Conservation (phyloP, 1,140 invertebrate genomes). For the Leptopilina boulardi region DNA sequence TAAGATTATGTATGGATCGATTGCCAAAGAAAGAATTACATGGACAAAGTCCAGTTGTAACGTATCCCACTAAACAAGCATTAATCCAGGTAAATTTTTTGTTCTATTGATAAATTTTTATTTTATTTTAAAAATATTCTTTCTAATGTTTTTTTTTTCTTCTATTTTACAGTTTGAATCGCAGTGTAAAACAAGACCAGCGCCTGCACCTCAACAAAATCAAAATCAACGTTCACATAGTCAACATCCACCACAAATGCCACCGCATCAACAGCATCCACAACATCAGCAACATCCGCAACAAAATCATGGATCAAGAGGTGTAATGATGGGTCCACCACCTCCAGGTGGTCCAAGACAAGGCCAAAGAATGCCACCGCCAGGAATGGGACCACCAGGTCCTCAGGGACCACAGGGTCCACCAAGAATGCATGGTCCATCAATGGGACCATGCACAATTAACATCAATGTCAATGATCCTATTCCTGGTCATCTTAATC, state of each 20-base stretch:
- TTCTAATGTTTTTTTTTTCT: neutral
- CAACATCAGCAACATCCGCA: slow-evolving; percentile 66
- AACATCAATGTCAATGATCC: slow-evolving; percentile 75
- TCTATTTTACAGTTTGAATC: slow-evolving; percentile 86
- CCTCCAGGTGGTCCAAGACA: slow-evolving; percentile 79
- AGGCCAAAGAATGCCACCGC: slow-evolving; percentile 64
- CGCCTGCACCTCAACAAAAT: slow-evolving; percentile 81
- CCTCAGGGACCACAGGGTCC: slow-evolving; percentile 78
- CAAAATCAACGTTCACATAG: slow-evolving; percentile 75
- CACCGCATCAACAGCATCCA: slow-evolving; percentile 76
- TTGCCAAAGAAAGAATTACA: slow-evolving; percentile 96
- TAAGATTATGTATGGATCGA: slow-evolving; percentile 93
- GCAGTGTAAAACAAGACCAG: slow-evolving; percentile 91
- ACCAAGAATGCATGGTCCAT: slow-evolving; percentile 80
- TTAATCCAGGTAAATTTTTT: slow-evolving; percentile 75
- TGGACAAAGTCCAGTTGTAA: slow-evolving; percentile 95
- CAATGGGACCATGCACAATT: slow-evolving; percentile 77
- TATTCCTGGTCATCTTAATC: slow-evolving; percentile 75
- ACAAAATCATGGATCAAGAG: slow-evolving; percentile 77
- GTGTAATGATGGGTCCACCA: slow-evolving; percentile 83
- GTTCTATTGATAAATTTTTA: neutral
- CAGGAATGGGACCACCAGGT: slow-evolving; percentile 69
- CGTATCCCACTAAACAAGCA: slow-evolving; percentile 95
- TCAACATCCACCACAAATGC: slow-evolving; percentile 74
- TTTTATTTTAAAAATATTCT: neutral